phyloP scores from a whole-genome alignment of 2,797 vertebrate genomes.

The Pelodytes ibericus region DNA sequence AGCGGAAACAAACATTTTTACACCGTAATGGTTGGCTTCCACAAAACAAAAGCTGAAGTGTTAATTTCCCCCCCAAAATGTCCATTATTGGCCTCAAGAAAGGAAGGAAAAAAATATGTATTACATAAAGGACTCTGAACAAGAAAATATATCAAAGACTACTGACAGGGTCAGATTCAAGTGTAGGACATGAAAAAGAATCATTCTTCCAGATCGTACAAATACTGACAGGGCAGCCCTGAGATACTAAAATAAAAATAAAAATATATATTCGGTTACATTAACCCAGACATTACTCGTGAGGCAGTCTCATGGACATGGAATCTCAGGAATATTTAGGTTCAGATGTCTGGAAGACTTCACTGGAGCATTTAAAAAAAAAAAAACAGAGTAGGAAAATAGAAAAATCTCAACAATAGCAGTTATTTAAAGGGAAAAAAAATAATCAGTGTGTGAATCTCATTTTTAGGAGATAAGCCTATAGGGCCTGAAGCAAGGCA shows the following conservation, averaged over 20 bases:
- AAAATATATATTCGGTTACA: slow-evolving; percentile 34
- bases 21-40: neutral
- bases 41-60: neutral
- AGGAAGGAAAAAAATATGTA: slow-evolving; percentile 19
- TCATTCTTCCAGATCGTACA: slow-evolving; percentile 39
- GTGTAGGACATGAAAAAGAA: slow-evolving; percentile 42
- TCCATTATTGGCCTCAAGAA: slow-evolving; percentile 11
- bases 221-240: slow-evolving; percentile 45
- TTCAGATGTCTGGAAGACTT: slow-evolving; percentile 14
- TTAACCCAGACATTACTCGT: slow-evolving; percentile 47
- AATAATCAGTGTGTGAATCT: too few relatives aligned
- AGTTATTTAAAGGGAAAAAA: too few relatives aligned
- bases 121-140: slow-evolving; percentile 27
- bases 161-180: slow-evolving; percentile 38
- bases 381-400: too few relatives aligned
- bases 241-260: slow-evolving; percentile 47
- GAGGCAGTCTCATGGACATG: slow-evolving; percentile 25
- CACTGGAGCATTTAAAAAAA: slow-evolving; percentile 23
- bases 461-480: too few relatives aligned
- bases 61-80: slow-evolving; percentile 17
- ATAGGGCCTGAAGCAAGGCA: too few relatives aligned
- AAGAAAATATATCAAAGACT: slow-evolving; percentile 47
- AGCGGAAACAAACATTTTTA: neutral
- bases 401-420: too few relatives aligned
- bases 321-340: slow-evolving; percentile 21